Conservation (phyloP, 2,113 vertebrate species). For the Galemys pyrenaicus region DNA sequence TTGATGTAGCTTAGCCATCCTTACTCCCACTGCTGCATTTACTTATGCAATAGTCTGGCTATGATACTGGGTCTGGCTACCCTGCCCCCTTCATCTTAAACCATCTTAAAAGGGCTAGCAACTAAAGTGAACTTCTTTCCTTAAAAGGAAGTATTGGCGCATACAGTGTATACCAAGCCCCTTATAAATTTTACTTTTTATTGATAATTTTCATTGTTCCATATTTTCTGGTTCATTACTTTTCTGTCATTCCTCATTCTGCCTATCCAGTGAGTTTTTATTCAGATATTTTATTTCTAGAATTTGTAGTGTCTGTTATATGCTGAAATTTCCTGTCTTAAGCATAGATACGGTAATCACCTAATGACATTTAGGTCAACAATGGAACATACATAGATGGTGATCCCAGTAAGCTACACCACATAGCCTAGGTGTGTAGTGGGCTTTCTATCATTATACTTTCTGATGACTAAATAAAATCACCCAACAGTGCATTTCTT, state of each 20-base stretch:
- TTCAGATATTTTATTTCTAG: slow-evolving; percentile 6
- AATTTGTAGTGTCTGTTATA: not conserved
- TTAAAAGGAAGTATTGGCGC: not conserved
- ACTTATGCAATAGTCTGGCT: not conserved
- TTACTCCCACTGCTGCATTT: not conserved
- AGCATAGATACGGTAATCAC: not conserved
- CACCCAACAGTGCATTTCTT: not conserved
- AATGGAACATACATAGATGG: not conserved
- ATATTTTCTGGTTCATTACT: not conserved
- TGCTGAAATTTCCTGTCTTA: slow-evolving; percentile 13
- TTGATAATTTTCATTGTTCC: slow-evolving; percentile 2
- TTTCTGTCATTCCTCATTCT: slow-evolving; percentile 17
- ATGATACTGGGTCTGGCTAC: not conserved
- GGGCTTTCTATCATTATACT: not conserved
- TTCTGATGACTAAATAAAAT: not conserved
- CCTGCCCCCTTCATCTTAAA: not conserved
- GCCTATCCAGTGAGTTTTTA: not conserved
- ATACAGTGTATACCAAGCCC: not conserved
- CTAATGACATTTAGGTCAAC: not conserved
- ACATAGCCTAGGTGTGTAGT: too few relatives aligned
- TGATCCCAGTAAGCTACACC: too few relatives aligned
- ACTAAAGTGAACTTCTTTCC: not conserved
- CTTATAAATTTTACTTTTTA: not conserved
- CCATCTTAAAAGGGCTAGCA: not conserved
- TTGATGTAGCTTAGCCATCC: not conserved